Base-by-base conservation (phyloP, 2,113 vertebrate genomes). In the Syrmaticus mikado region DNA sequence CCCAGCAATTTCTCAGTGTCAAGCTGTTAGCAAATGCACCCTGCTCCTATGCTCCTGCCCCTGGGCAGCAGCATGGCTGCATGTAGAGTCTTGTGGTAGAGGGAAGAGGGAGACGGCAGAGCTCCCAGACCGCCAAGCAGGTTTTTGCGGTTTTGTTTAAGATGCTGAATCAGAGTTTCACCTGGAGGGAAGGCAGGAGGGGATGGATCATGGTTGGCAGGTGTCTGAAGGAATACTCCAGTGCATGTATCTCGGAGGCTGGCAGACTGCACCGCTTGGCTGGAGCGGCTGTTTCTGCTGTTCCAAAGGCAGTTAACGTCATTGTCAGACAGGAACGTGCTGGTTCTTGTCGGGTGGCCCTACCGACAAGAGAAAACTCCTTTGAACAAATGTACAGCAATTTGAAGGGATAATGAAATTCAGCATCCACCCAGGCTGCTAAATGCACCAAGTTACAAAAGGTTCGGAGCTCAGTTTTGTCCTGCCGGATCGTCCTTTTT, bases 81-180 rank as follows among this genome's bases (percentile, higher is more conserved):
- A 45, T 92, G 97, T 53, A 19, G 85, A 92, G 90, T 95, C 97
- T 97, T 97, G 97, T 41, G 94, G 83, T 3, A 38, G 25, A 92
- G 95, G 79, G 92, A 92, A 96, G 87, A 48, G 88, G 80, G 92
- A 95, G 89, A 61, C 27, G 4, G 71, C 75, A 75, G 90, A 76
- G 92, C 94, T 97, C 94, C 95, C 95, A 97, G 95, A 96, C 94
- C 79, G 96, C 94, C 94, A 50, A 94, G 96, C 94, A 93, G 92
- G 90, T 95, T 96, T 43, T 43, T 96, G 95, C 0, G 93, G 94
- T 93, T 96, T 97, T 88, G 88, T 96, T 97, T 95, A 38, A 95
- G 94, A 57, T 96, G 95, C 96, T 97, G 96, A 97, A 97, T 97
- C 96, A 97, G 96, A 96, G 90, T 96, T 97, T 96, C 96, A 96